These are phyloP conservation scores for Labroides dimidiatus DNA, from an alignment of 2,797 vertebrate genomes.

Conservation along the genomic window DNA sequence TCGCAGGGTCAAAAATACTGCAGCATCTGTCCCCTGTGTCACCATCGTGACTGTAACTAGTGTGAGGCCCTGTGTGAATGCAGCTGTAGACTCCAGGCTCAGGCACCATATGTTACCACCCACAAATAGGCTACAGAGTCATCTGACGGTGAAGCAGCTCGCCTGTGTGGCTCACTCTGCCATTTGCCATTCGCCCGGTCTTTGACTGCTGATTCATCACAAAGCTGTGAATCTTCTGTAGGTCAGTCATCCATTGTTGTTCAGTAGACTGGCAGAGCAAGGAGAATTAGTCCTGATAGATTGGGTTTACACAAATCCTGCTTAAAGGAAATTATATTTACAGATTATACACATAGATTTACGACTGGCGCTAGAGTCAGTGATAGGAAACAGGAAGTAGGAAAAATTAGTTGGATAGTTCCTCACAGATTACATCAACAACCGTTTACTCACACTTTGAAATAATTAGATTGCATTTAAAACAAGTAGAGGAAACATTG, in stretches of 20 bases:
- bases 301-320: constrained; percentile 31
- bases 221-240: constrained; percentile 81
- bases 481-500: constrained; percentile 20
- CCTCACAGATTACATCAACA: constrained; percentile 6
- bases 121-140: constrained; percentile 66
- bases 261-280: constrained; percentile 21
- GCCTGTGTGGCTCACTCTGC: constrained; percentile 76
- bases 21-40: constrained; percentile 80
- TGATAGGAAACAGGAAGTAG: constrained; percentile 3
- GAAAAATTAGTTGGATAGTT: constrained; percentile 1
- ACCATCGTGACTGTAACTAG: constrained; percentile 83
- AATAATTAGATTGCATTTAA: constrained; percentile 33
- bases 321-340: constrained; percentile 22
- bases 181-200: constrained; percentile 75
- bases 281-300: constrained; percentile 32
- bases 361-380: background rate
- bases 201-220: constrained; percentile 86
- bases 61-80: constrained; percentile 84
- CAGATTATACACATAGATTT: constrained; percentile 33
- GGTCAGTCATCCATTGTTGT: constrained; percentile 60
- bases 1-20: constrained; percentile 84
- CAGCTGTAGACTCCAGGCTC: constrained; percentile 78
- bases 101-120: constrained; percentile 70
- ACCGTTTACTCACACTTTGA: background rate
- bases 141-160: constrained; percentile 42